Percentiles rank a stretch among this genome's conserved stretches.
Evolutionary conservation across 2,113 vertebrate genomes (phyloP).

Genomic region (Pogona vitticeps): DNA sequence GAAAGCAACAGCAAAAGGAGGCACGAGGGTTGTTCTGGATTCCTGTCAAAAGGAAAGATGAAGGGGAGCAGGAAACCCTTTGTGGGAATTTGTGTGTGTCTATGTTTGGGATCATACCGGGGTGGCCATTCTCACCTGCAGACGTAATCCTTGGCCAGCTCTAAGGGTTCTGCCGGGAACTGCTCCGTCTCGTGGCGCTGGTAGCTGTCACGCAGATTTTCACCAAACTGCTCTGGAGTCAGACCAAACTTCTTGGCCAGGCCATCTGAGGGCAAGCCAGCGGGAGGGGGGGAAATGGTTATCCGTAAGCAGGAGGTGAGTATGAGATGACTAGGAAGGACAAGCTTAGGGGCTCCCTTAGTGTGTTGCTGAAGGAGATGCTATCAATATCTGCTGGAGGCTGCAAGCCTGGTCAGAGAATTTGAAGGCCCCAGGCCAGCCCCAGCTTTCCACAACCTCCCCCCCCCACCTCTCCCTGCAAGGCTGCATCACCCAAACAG

Average conservation of each 20-base stretch:
- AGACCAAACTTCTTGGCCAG: conserved; percentile 98
- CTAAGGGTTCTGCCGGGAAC: conserved; percentile 95
- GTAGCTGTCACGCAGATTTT: conserved; percentile 97
- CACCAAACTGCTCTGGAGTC: conserved; percentile 97
- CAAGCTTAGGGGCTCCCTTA: too few species aligned
- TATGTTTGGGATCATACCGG: neutral
- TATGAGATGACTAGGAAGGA: neutral
- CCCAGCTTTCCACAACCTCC: too few species aligned
- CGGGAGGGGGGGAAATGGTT: fast-evolving
- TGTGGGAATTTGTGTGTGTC: too few species aligned
- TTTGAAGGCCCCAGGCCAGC: too few species aligned
- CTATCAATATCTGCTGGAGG: too few species aligned
- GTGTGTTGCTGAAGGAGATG: too few species aligned
- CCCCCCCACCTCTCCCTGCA: too few species aligned
- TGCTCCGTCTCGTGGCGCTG: conserved; percentile 98
- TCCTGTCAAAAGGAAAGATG: too few species aligned
- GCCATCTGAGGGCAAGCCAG: conserved; percentile 79
- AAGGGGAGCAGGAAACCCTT: neutral
- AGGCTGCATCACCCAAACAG: too few species aligned
- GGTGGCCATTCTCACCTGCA: conserved; percentile 80
- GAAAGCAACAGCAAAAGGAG: neutral
- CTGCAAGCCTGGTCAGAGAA: too few species aligned
- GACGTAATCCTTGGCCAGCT: conserved; percentile 96
- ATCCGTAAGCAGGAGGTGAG: neutral
- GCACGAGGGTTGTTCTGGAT: too few species aligned